Evolutionary conservation across 53 echinoderm and acorn worm species (phyloP).

Genomic region (Holothuria leucospilota): DNA sequence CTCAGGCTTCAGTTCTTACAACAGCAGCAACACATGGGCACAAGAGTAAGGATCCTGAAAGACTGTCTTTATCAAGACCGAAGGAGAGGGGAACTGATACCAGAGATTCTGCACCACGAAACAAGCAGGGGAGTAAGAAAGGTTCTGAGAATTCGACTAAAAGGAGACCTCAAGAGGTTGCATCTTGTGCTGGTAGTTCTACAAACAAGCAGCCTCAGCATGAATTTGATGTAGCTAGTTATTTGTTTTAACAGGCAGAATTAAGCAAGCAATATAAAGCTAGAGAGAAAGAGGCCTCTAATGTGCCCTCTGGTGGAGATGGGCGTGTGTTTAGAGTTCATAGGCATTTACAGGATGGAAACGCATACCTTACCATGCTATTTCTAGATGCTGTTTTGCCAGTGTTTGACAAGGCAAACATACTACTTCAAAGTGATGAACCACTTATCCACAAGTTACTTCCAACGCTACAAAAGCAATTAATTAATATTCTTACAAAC

Average conservation of each 20-base stretch:
- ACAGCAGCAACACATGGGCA: too few relatives aligned
- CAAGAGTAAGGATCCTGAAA: too few relatives aligned
- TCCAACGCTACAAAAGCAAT: slow-evolving; percentile 44
- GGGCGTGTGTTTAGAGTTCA: slow-evolving; percentile 1
- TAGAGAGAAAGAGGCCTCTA: neutral
- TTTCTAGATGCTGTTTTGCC: too few relatives aligned
- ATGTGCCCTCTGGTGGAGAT: neutral
- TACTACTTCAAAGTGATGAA: slow-evolving; percentile 47
- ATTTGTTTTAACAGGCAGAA: slow-evolving; percentile 22
- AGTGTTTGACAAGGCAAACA: slow-evolving; percentile 64
- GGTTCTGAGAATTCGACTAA: too few relatives aligned
- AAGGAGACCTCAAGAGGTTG: too few relatives aligned
- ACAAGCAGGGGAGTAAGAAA: too few relatives aligned
- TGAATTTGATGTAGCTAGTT: neutral
- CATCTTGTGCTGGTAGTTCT: slow-evolving; percentile 3
- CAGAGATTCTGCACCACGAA: too few relatives aligned
- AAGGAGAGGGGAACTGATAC: too few relatives aligned
- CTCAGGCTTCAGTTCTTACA: too few relatives aligned
- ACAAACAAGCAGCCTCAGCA: too few relatives aligned
- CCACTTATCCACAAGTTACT: too few relatives aligned
- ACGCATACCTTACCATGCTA: neutral
- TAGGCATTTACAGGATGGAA: neutral
- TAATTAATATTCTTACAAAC: slow-evolving; percentile 43
- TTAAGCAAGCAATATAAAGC: slow-evolving; percentile 2
- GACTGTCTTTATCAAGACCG: too few relatives aligned